Evolutionary conservation across 1,140 invertebrate genomes (phyloP).

Genomic region (Rhizoglyphus robini): DNA sequence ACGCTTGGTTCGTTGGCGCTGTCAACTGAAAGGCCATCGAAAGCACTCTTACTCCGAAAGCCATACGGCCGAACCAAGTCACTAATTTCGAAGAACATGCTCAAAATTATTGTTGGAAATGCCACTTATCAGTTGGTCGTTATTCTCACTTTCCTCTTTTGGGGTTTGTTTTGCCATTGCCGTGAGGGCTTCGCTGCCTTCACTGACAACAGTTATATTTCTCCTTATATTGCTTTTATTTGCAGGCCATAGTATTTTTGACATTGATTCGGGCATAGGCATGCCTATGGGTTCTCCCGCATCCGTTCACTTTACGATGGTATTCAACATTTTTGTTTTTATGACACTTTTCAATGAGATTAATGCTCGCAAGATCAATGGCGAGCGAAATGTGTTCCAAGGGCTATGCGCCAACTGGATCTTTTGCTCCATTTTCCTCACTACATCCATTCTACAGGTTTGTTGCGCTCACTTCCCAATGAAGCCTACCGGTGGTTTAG

Average conservation of each 20-base stretch:
- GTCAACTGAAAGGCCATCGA: slow-evolving; percentile 94
- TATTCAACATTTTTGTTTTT: slow-evolving; percentile 99
- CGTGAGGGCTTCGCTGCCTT: neutral
- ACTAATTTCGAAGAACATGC: slow-evolving; percentile 95
- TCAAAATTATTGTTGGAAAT: slow-evolving; percentile 98
- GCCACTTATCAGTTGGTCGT: slow-evolving; percentile 88
- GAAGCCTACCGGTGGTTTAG: neutral
- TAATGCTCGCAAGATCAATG: slow-evolving; percentile 98
- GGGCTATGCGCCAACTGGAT: slow-evolving; percentile 95
- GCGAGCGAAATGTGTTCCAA: slow-evolving; percentile 92
- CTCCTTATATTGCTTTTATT: too few species aligned
- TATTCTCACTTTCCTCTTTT: slow-evolving; percentile 85
- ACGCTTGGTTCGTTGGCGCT: slow-evolving; percentile 93
- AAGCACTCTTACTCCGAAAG: slow-evolving; percentile 81
- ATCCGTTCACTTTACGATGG: slow-evolving; percentile 93
- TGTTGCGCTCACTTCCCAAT: slow-evolving; percentile 26
- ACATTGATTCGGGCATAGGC: slow-evolving; percentile 53
- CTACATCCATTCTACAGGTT: slow-evolving; percentile 82
- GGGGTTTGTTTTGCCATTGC: slow-evolving; percentile 39
- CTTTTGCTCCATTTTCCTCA: slow-evolving; percentile 95
- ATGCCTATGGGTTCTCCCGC: slow-evolving; percentile 57
- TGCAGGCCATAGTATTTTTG: slow-evolving; percentile 68
- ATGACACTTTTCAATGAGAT: slow-evolving; percentile 99
- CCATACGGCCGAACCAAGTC: slow-evolving; percentile 97
- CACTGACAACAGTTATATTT: too few species aligned